These are phyloP conservation scores for Rhopalosiphum padi DNA, from an alignment of 1,140 invertebrate species.

Conservation along the genomic window DNA sequence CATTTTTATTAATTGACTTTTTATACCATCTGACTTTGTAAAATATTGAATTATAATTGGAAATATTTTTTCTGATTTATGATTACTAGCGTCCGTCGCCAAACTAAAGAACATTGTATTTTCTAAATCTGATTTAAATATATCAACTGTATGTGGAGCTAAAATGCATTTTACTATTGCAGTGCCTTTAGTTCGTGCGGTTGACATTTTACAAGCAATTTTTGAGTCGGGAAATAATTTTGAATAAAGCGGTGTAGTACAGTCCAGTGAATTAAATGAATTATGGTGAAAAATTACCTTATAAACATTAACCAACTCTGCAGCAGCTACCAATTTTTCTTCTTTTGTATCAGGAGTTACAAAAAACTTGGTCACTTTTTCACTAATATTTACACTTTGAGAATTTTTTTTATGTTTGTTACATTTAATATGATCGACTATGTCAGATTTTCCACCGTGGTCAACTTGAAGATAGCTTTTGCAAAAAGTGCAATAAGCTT, in stretches of 20 bases:
- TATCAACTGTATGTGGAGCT: not conserved
- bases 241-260: not conserved
- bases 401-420: not conserved
- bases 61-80: slow-evolving; percentile 13
- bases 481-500: not conserved
- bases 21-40: not conserved
- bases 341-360: not conserved
- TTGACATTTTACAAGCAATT: not conserved
- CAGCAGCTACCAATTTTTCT: not conserved
- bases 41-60: slow-evolving; percentile 18
- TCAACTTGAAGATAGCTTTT: too few species aligned
- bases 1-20: not conserved
- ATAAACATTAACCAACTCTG: not conserved
- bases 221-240: not conserved
- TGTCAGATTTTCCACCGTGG: not conserved
- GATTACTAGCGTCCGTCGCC: not conserved
- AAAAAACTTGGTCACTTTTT: not conserved
- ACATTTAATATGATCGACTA: not conserved
- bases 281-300: not conserved
- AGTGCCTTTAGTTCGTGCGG: not conserved
- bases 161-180: not conserved
- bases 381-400: not conserved
- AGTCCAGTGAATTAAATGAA: not conserved
- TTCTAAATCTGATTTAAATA: not conserved
- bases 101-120: not conserved